Percentiles rank a stretch among this genome's conserved stretches.
These are phyloP conservation scores for Sipha flava DNA, from an alignment of 1,140 invertebrate species.

Conservation along the genomic window DNA sequence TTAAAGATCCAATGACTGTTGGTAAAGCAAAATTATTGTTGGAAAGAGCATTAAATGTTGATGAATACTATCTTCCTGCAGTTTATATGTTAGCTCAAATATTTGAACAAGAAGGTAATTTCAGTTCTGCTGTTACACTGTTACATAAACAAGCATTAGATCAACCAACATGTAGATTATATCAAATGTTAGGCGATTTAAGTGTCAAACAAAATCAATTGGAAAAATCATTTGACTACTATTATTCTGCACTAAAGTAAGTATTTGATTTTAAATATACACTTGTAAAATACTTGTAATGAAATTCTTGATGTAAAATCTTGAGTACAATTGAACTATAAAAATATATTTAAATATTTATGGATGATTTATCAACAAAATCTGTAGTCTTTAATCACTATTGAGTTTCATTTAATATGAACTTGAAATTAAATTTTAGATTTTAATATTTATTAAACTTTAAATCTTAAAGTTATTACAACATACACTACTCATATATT, in stretches of 20 bases:
- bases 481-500: too few species aligned
- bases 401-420: too few species aligned
- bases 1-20: slow-evolving; percentile 57
- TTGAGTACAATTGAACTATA: too few species aligned
- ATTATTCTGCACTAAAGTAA: slow-evolving; percentile 59
- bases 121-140: slow-evolving; percentile 51
- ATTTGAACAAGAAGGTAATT: slow-evolving; percentile 51
- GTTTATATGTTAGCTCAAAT: slow-evolving; percentile 60
- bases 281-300: too few species aligned
- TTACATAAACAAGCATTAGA: slow-evolving; percentile 54
- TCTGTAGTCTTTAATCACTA: too few species aligned
- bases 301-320: too few species aligned
- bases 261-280: slow-evolving; percentile 8
- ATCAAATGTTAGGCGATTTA: slow-evolving; percentile 63
- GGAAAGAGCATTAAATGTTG: slow-evolving; percentile 59
- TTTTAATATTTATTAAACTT: too few species aligned
- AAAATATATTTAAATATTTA: too few species aligned
- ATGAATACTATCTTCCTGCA: slow-evolving; percentile 57
- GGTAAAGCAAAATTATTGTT: slow-evolving; percentile 57
- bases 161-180: slow-evolving; percentile 56
- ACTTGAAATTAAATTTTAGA: too few species aligned
- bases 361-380: too few species aligned
- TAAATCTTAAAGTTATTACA: too few species aligned
- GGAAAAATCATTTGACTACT: slow-evolving; percentile 64
- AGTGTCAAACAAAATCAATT: slow-evolving; percentile 50